Evolutionary conservation across 2,113 vertebrate species (phyloP).

Genomic region (Danionella cerebrum): DNA sequence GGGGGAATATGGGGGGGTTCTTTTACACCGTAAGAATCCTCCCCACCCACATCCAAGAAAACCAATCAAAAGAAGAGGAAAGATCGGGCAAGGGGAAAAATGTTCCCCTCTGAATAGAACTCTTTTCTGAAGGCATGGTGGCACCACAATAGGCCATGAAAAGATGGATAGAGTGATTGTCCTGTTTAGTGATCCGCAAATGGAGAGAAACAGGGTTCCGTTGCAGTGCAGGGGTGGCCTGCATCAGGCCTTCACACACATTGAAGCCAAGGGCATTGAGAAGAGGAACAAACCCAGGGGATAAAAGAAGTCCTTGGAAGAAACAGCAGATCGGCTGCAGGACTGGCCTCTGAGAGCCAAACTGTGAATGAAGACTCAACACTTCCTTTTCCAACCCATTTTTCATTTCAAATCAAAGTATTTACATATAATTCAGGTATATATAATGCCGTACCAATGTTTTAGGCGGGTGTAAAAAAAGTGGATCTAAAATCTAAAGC

Average conservation of each 20-base stretch:
- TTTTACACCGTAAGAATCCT: conserved; percentile 56
- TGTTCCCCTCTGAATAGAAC: conserved; percentile 73
- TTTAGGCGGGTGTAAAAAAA: no score
- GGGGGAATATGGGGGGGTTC: conserved; percentile 48
- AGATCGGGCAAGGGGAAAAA: conserved; percentile 41
- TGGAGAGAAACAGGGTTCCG: conserved; percentile 68
- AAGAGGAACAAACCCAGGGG: conserved; percentile 61
- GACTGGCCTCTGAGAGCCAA: conserved; percentile 42
- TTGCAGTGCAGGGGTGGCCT: conserved; percentile 59
- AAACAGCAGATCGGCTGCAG: conserved; percentile 36
- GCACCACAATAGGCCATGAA: conserved; percentile 72
- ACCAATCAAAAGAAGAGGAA: conserved; percentile 37
- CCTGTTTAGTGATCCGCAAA: conserved; percentile 84
- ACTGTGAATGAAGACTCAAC: conserved; percentile 64
- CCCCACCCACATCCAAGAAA: conserved; percentile 35
- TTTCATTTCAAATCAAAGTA: neutral
- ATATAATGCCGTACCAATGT: no score
- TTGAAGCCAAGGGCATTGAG: conserved; percentile 76
- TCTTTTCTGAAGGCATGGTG: conserved; percentile 70
- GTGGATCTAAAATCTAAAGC: no score
- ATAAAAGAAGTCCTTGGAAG: conserved; percentile 66
- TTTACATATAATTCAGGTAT: neutral
- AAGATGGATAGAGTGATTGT: conserved; percentile 85
- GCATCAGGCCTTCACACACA: conserved; percentile 67
- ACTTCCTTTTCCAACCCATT: conserved; percentile 45